Base-by-base conservation (phyloP, 2,113 vertebrate species). In the Uria lomvia region DNA sequence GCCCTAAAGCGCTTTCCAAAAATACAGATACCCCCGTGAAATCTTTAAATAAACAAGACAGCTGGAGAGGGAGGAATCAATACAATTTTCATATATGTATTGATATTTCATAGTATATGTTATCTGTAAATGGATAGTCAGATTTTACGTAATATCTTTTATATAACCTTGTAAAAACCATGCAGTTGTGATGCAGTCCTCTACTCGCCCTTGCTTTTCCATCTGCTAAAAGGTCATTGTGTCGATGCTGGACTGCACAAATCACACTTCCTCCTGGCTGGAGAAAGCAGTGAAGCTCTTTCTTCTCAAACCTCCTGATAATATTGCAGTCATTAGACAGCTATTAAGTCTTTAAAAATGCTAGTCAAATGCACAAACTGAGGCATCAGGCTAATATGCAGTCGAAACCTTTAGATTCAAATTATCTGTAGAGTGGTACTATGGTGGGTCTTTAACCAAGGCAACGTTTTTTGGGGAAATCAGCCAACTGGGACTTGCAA, bases 1-100 rank as follows among this genome's bases (percentile, higher is more conserved):
- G 85, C 94, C 96, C 90, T 84, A 71, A 91, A 93, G 95, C 91
- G 50, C 23, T 98, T 96, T 94, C 94, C 81, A 84, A 93, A 97
- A 96, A 92, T 95, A 94, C 42, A 71, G 40, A 81, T 80, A 68
- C 82, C 85, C 74, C 83, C 72, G 65, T 86, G 71, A 94, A 90
- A 90, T 82, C 49, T 88, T 93, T 96, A 90, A 52, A 83, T 60
- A 75, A 87, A 65, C 70, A 82, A 62, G 59, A 91, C 49, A 53
- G 53, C 30, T 83, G 13, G 26, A 2, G 1, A 83, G 55, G 47
- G 22, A 80, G 27, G 23, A 82, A 84, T 90, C 71, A 66, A 93
- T 97, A 40, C 8, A 24, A 36, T 80, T 74, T 87, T 94, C 68
- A 72, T 74, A 7, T 42, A 36, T 81, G 12, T 81, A 78, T 92